phyloP scores from a whole-genome alignment of 2,113 vertebrate species.

The Holacanthus passer region DNA sequence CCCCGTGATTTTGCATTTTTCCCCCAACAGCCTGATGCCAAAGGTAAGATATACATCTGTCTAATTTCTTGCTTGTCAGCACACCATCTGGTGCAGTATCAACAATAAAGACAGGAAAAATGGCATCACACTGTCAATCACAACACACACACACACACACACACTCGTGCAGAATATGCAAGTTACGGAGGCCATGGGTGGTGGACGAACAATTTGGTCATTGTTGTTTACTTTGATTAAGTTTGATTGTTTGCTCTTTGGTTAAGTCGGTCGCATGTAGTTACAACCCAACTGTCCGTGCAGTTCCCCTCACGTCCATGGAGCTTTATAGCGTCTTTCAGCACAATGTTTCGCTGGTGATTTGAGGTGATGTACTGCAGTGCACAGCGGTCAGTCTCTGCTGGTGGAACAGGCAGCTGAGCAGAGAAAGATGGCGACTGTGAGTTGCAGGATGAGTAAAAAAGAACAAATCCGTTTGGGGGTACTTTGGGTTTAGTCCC shows the following conservation, averaged over 20 bases:
- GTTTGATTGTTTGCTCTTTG: too few species aligned
- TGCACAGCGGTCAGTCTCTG: too few species aligned
- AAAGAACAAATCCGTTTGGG: too few species aligned
- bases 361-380: too few species aligned
- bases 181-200: slow-evolving; percentile 1
- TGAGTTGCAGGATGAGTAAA: too few species aligned
- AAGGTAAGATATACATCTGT: slow-evolving; percentile 77
- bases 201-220: background rate
- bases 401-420: too few species aligned
- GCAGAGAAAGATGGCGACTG: too few species aligned
- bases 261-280: too few species aligned
- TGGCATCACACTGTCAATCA: slow-evolving; percentile 53
- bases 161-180: background rate
- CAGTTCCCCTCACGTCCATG: too few species aligned
- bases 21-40: slow-evolving; percentile 51
- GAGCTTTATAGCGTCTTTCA: too few species aligned
- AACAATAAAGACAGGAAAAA: slow-evolving; percentile 64
- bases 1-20: slow-evolving; percentile 28
- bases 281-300: background rate
- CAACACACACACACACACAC: background rate
- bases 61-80: slow-evolving; percentile 80
- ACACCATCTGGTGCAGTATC: slow-evolving; percentile 76
- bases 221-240: slow-evolving; percentile 36
- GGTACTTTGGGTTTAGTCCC: too few species aligned
- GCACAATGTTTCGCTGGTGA: too few species aligned